These are phyloP conservation scores for Thelaira solivaga DNA, from an alignment of 2,888 invertebrate genomes.

Conservation along the genomic window DNA sequence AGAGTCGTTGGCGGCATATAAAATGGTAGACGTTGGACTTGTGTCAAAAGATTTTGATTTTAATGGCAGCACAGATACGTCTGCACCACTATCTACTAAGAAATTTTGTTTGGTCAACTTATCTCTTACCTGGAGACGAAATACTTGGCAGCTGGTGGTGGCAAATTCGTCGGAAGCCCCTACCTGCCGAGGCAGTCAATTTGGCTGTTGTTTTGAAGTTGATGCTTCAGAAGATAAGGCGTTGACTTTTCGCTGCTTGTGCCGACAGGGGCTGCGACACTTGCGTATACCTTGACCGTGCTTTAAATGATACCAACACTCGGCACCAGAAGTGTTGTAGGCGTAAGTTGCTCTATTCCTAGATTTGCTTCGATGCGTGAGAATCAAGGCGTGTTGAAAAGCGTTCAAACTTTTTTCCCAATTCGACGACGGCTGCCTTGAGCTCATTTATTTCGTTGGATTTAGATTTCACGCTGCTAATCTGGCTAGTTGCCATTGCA, in stretches of 20 bases:
- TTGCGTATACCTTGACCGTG: no score
- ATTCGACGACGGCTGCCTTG: neutral
- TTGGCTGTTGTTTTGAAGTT: no score
- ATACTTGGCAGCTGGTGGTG: conserved; percentile 2
- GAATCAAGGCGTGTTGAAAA: no score
- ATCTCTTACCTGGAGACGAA: conserved; percentile 17
- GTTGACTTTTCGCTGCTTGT: no score
- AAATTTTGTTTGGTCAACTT: neutral
- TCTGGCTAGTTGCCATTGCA: conserved; percentile 4
- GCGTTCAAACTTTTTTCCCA: no score
- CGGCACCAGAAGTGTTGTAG: no score
- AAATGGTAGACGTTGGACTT: neutral
- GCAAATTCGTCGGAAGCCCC: neutral
- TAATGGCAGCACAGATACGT: conserved; percentile 20
- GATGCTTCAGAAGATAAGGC: no score
- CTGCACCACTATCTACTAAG: conserved; percentile 8
- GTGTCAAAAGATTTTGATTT: neutral
- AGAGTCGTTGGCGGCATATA: conserved; percentile 8
- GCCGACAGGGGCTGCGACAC: no score
- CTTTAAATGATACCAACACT: no score
- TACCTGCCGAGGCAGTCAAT: no score
- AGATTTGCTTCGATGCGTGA: no score
- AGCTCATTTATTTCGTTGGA: neutral
- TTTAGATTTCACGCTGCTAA: neutral
- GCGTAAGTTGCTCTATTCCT: no score